Base-by-base conservation (phyloP, 2,797 vertebrate genomes). In the Enteromius thamalakanensis region DNA sequence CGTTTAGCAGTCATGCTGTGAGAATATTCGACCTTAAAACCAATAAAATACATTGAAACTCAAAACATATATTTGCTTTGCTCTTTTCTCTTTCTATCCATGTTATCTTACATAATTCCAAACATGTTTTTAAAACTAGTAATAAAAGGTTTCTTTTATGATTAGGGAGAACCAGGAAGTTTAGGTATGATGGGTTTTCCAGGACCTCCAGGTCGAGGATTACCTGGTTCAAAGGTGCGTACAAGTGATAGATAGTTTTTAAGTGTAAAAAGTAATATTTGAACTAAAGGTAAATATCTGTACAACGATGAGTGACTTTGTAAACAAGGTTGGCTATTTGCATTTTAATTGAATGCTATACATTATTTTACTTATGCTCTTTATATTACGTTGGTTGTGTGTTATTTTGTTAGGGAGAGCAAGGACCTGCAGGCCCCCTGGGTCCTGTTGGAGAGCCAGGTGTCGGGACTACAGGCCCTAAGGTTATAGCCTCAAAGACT, bases 151-250 rank as follows among this genome's bases (percentile, higher is more conserved):
- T 47, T 12, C 2, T 12, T 23, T 9, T 82, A 88, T 89, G 84
- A 79, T 53, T 87, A 98, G 97, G 96, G 97, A 83, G 96, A 97
- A 34, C 94, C 88, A 0, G 96, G 96, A 40, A 90, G 90, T 64
- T 87, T 79, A 60, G 96, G 97, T 62, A 90, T 85, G 47, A 81
- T 90, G 86, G 97, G 96, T 42, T 62, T 89, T 6, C 84, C 95
- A 55, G 97, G 96, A 83, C 67, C 91, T 55, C 90, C 93, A 8
- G 87, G 97, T 26, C 89, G 51, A 51, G 95, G 96, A 62, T 90
- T 94, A 82, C 89, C 94, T 78, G 97, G 97, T 80, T 51, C 94
- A 87, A 98, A 97, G 95, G 97, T 97, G 84, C 86, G 40, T 14
- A 32, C 8, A 32, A 55, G 49, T 45, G 4, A 62, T 60, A 37